Conservation (phyloP, 2,113 vertebrate species). For the Craseonycteris thonglongyai region DNA sequence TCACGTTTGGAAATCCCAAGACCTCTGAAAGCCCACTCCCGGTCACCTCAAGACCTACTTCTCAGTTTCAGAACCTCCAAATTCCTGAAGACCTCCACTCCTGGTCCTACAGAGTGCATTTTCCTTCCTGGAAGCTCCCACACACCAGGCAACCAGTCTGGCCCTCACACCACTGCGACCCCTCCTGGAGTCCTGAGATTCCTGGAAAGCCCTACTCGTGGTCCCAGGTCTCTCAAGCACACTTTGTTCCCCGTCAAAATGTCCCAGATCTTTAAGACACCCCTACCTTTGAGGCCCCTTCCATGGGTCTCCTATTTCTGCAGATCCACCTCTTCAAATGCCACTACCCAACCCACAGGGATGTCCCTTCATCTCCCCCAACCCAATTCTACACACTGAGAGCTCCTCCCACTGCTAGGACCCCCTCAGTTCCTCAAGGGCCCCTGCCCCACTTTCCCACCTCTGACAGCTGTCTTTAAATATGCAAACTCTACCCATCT, state of each 20-base stretch:
- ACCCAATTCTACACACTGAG: background rate
- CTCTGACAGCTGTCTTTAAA: slow-evolving; percentile 72
- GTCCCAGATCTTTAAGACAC: background rate
- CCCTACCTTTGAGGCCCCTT: background rate
- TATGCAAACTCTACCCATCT: slow-evolving; percentile 65
- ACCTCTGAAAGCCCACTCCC: slow-evolving; percentile 17
- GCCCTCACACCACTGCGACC: background rate
- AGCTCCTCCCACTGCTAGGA: slow-evolving; percentile 51
- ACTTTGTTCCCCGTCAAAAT: background rate
- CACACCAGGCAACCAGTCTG: slow-evolving; percentile 19
- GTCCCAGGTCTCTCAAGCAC: slow-evolving; percentile 6
- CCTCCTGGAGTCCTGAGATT: background rate
- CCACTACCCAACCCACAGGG: background rate
- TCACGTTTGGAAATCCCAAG: slow-evolving; percentile 11
- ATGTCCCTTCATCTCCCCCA: background rate
- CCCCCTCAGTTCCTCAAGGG: slow-evolving; percentile 48
- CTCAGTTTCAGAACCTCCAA: slow-evolving; percentile 40
- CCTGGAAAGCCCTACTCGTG: slow-evolving; percentile 11
- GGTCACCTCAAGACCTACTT: slow-evolving; percentile 31
- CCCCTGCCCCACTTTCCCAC: slow-evolving; percentile 41
- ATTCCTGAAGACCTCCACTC: slow-evolving; percentile 19
- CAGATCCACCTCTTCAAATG: slow-evolving; percentile 31
- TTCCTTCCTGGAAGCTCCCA: slow-evolving; percentile 20
- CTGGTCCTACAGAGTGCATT: background rate
- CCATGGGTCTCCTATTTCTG: background rate